Evolutionary conservation across 92 coral and sea anemone species (phyloP).

Genomic region (Siderastrea siderea): DNA sequence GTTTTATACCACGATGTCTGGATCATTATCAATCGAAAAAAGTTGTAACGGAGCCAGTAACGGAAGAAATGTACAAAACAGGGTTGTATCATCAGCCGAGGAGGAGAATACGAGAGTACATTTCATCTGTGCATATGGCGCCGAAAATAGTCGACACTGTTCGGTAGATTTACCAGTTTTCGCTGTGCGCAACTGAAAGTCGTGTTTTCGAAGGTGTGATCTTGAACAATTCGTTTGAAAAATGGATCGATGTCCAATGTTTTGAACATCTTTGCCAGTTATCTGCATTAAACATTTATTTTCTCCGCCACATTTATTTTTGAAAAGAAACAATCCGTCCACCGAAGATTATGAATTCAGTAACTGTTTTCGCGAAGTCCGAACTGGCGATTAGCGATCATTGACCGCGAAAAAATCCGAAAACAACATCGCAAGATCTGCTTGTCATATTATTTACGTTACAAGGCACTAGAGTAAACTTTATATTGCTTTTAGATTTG

Average conservation of each 20-base stretch:
- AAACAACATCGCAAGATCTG: background rate
- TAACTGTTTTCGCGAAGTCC: background rate
- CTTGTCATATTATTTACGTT: background rate
- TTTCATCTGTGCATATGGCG: slow-evolving; percentile 62
- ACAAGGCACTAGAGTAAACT: background rate
- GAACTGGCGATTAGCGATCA: background rate
- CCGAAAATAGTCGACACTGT: slow-evolving; percentile 45
- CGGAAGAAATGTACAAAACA: slow-evolving; percentile 55
- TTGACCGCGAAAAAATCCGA: slow-evolving; percentile 9
- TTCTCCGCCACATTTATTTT: slow-evolving; percentile 3
- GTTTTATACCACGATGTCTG: slow-evolving; percentile 72
- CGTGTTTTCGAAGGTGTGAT: background rate
- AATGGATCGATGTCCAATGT: slow-evolving; percentile 4
- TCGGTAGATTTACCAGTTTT: background rate
- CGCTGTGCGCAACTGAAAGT: background rate
- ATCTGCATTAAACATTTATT: slow-evolving; percentile 11
- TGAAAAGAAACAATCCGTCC: background rate
- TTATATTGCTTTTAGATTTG: background rate
- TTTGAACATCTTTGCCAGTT: background rate
- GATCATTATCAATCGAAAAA: slow-evolving; percentile 62
- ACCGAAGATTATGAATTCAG: background rate
- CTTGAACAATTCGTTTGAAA: background rate
- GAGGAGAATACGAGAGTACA: slow-evolving; percentile 52
- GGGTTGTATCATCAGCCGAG: slow-evolving; percentile 69
- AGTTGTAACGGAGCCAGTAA: slow-evolving; percentile 56